Base-by-base conservation (phyloP, 2,888 invertebrate genomes). In the Drosophila mimica region DNA sequence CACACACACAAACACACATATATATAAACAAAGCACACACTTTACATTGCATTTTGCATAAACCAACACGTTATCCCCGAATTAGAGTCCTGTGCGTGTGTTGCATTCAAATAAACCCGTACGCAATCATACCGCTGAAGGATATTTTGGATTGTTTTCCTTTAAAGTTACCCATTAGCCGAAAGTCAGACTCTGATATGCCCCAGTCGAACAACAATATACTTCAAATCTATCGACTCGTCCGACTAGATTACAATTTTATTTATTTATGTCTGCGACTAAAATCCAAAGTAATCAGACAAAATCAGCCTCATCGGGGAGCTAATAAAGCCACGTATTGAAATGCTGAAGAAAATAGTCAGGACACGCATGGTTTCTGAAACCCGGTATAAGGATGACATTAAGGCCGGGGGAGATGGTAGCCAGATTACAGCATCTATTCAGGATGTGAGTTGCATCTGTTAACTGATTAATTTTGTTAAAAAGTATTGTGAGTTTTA, bases 1-100 rank as follows among this genome's bases (percentile, higher is more conserved):
- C 61, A 54, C 6, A 52, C 6, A 56, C 6, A 43, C 13, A 61
- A 2, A 36, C n/a, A 28, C 20, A 43, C 2, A 62, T 17, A 30
- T 30, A 30, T 30, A 30, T 30, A 30, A 4, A n/a, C 40, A 36
- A 33, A 49, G 9, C 20, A 49, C 28, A 31, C 48, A 63, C 46
- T 33, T 61, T 66, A 51, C 68, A 67, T 70, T 58, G 70, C 58
- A 58, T 77, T 72, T 79, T 75, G 80, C 76, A 88, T 85, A 82
- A 84, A 71, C 75, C 72, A 86, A 86, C 73, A 70, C 54, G 74
- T 81, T 83, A 64, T 73, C 65, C 75, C 64, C 58, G 67, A 67
- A 79, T 76, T 74, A 59, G 63, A 65, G 69, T 66, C 34, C 66
- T 53, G 58, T 46, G 70, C 49, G 57, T 61, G 54, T 66, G 66